phyloP scores from a whole-genome alignment of 2,888 invertebrate genomes.

The Agrilus cyanescens region DNA sequence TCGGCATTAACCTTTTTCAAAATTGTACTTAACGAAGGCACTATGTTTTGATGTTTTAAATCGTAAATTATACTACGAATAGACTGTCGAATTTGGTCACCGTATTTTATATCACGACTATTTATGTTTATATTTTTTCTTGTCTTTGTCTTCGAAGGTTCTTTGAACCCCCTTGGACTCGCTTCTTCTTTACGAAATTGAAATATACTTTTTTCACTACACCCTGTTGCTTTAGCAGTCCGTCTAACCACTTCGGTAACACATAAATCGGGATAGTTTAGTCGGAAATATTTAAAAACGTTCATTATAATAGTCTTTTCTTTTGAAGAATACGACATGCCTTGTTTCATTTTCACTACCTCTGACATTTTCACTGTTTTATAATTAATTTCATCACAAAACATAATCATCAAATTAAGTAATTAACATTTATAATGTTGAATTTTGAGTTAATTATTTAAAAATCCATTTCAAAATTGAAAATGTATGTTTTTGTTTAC shows the following conservation, averaged over 20 bases:
- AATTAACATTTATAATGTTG: too few species aligned
- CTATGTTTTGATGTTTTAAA: constrained; percentile 28
- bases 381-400: not conserved
- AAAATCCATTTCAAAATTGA: too few species aligned
- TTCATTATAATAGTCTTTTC: constrained; percentile 35
- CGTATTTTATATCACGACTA: constrained; percentile 33
- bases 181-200: constrained; percentile 34
- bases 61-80: constrained; percentile 31
- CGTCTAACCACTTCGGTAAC: constrained; percentile 31
- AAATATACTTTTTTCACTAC: constrained; percentile 34
- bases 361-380: constrained; percentile 16
- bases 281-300: constrained; percentile 33
- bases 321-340: constrained; percentile 34
- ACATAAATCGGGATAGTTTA: constrained; percentile 27
- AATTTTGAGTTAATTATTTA: too few species aligned
- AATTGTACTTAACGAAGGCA: constrained; percentile 31
- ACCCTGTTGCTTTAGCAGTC: constrained; percentile 33
- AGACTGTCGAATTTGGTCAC: constrained; percentile 27
- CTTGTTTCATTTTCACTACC: constrained; percentile 35
- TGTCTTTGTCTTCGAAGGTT: constrained; percentile 31
- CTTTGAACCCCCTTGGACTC: constrained; percentile 31
- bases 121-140: constrained; percentile 33
- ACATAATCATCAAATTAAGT: too few species aligned
- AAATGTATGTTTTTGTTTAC: too few species aligned
- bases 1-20: constrained; percentile 28